phyloP scores from a whole-genome alignment of 2,113 vertebrate species.

The Sclerurus mexicanus region DNA sequence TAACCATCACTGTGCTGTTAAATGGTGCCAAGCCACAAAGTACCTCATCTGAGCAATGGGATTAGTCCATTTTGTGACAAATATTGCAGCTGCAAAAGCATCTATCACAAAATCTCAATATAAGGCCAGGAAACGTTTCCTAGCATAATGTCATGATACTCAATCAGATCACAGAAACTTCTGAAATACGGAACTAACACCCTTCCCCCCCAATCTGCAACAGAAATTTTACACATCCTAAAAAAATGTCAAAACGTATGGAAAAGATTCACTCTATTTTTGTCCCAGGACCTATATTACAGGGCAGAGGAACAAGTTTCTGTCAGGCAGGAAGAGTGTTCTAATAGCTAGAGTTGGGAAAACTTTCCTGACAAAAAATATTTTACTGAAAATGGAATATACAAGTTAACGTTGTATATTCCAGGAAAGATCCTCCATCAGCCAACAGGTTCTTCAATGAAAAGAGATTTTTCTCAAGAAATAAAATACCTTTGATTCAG shows the following conservation, averaged over 20 bases:
- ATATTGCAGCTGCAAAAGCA: background rate
- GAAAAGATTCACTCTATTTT: constrained; percentile 4
- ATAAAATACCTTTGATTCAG: background rate
- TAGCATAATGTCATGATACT: background rate
- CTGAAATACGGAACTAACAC: background rate
- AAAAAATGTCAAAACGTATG: background rate
- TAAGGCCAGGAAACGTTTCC: background rate
- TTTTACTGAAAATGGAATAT: background rate
- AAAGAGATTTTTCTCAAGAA: background rate
- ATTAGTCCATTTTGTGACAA: background rate
- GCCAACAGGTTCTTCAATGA: background rate
- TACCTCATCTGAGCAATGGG: background rate
- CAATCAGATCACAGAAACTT: background rate
- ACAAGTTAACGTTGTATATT: background rate
- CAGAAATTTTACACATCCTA: background rate
- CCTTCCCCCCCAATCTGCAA: background rate
- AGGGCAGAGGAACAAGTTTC: background rate
- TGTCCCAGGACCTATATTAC: background rate
- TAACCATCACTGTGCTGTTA: background rate
- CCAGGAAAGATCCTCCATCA: background rate
- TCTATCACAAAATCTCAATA: background rate
- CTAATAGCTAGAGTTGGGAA: background rate
- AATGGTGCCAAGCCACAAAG: background rate
- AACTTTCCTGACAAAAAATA: background rate
- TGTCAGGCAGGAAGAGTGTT: background rate